Conservation (phyloP, 2,113 vertebrate species). For the Pteropus alecto region DNA sequence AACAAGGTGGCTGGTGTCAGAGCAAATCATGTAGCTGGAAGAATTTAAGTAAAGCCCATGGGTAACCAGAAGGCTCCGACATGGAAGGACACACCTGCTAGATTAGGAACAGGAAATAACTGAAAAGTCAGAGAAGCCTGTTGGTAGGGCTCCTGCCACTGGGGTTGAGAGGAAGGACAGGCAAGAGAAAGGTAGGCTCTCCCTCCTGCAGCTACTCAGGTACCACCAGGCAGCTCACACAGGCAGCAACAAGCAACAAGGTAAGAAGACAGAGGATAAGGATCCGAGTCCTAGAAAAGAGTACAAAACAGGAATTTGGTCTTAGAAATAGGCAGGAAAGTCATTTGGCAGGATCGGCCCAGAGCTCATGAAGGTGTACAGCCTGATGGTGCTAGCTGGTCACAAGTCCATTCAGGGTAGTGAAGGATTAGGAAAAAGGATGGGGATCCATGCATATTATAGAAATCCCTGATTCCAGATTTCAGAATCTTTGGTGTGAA, state of each 20-base stretch:
- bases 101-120: neutral
- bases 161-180: neutral
- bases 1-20: neutral
- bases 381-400: neutral
- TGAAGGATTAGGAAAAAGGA: neutral
- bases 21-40: neutral
- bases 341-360: no score
- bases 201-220: no score
- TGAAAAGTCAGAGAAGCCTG: neutral
- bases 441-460: neutral
- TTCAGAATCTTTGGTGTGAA: neutral
- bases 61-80: neutral
- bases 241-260: neutral
- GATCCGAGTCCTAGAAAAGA: neutral
- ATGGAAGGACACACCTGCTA: neutral
- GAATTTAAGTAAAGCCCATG: neutral
- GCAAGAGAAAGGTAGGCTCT: neutral
- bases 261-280: neutral
- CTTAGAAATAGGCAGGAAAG: neutral
- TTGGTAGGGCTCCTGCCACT: neutral
- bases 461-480: neutral
- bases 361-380: neutral
- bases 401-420: neutral
- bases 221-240: neutral
- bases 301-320: neutral